These are phyloP conservation scores for Vultur gryphus DNA, from an alignment of 2,797 vertebrate species.

Conservation along the genomic window DNA sequence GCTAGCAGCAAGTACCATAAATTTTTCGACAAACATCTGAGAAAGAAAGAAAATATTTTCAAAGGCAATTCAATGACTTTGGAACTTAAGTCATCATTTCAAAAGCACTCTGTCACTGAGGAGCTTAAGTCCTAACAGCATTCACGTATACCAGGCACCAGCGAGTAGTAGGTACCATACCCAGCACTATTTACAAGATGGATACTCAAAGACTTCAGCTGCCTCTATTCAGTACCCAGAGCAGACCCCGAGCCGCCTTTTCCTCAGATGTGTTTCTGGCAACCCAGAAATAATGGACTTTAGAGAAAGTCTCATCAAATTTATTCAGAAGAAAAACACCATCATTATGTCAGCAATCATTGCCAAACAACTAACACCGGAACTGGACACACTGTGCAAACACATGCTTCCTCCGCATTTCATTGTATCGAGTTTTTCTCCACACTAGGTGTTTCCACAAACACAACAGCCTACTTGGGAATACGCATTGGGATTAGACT, in stretches of 20 bases:
- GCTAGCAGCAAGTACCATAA: fast-evolving
- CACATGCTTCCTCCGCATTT: neutral
- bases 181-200: neutral
- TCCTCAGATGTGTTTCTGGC: neutral
- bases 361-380: neutral
- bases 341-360: neutral
- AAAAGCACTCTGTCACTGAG: neutral
- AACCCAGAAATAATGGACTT: neutral
- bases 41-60: neutral
- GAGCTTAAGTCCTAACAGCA: neutral
- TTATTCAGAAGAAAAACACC: neutral
- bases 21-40: neutral
- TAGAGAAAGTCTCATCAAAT: neutral
- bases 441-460: neutral
- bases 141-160: neutral
- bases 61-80: neutral
- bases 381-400: neutral
- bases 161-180: neutral
- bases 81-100: neutral
- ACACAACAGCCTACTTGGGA: neutral
- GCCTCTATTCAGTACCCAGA: neutral
- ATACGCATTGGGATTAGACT: neutral
- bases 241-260: neutral
- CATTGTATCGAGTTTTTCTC: neutral
- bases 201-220: neutral